Conservation (phyloP, 2,113 vertebrate species). For the Eretmochelys imbricata region DNA sequence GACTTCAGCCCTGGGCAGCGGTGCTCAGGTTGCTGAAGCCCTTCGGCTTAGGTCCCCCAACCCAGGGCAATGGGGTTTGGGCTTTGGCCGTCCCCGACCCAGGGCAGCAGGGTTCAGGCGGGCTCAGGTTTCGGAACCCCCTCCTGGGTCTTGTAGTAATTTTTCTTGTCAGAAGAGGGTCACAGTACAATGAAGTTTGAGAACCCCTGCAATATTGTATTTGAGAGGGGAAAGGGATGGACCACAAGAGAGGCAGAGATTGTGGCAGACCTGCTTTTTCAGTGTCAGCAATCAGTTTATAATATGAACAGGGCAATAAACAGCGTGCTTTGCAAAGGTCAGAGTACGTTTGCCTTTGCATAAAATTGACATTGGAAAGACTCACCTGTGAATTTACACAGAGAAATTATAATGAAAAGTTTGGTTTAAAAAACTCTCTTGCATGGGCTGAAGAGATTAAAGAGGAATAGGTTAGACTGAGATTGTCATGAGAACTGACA, state of each 20-base stretch:
- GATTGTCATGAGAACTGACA: not conserved
- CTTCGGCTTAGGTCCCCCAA: too few species aligned
- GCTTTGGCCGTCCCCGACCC: too few species aligned
- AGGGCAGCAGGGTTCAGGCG: too few species aligned
- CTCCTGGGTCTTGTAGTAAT: too few species aligned
- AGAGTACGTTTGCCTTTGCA: not conserved
- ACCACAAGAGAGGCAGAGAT: not conserved
- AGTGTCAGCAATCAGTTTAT: fast-evolving
- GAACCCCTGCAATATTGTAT: fast-evolving
- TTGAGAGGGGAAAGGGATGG: fast-evolving
- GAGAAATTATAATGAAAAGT: not conserved
- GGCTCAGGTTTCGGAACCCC: too few species aligned
- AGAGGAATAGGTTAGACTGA: not conserved
- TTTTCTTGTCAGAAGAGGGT: too few species aligned
- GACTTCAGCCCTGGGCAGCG: too few species aligned
- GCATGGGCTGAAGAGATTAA: not conserved
- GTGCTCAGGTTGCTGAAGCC: too few species aligned
- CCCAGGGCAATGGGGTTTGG: too few species aligned
- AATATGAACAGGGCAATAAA: not conserved
- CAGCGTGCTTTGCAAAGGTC: not conserved
- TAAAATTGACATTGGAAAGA: fast-evolving
- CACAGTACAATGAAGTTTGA: too few species aligned
- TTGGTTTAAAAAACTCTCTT: not conserved
- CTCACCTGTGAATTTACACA: not conserved
- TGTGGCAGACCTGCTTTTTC: not conserved